Evolutionary conservation across 23 tunicate genomes (phyloP).

Genomic region (Clavelina lepadiformis): DNA sequence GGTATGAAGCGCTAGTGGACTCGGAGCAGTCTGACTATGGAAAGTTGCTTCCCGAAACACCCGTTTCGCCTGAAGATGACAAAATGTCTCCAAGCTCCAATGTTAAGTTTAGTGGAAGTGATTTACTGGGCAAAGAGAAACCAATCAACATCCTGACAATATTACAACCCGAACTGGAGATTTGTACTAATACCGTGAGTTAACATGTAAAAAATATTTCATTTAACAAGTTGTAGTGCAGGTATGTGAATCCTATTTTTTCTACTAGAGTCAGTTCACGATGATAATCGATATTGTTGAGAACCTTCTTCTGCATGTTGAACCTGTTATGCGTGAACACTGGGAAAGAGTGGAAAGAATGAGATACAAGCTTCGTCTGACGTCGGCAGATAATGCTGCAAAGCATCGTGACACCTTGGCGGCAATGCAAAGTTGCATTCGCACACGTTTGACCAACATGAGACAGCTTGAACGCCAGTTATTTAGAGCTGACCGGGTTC

Average conservation of each 20-base stretch:
- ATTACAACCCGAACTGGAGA: slow-evolving; percentile 74
- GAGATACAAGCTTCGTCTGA: slow-evolving; percentile 82
- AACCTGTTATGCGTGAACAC: slow-evolving; percentile 89
- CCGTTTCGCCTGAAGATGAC: slow-evolving; percentile 26
- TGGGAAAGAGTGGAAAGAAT: slow-evolving; percentile 77
- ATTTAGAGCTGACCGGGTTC: slow-evolving; percentile 59
- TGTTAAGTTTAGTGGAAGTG: slow-evolving; percentile 12
- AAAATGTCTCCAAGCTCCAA: background rate
- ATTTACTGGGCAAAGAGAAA: slow-evolving; percentile 55
- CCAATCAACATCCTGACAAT: slow-evolving; percentile 74
- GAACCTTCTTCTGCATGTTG: slow-evolving; percentile 91
- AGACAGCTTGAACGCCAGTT: slow-evolving; percentile 78
- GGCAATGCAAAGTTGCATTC: slow-evolving; percentile 51
- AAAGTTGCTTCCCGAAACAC: slow-evolving; percentile 45
- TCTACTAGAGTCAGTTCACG: slow-evolving; percentile 69
- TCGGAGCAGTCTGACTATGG: slow-evolving; percentile 75
- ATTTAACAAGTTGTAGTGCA: background rate
- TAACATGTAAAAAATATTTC: background rate
- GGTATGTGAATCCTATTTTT: background rate
- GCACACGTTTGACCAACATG: slow-evolving; percentile 62
- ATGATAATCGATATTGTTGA: slow-evolving; percentile 95
- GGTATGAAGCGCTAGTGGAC: slow-evolving; percentile 83
- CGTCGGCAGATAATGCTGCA: slow-evolving; percentile 73
- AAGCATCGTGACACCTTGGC: slow-evolving; percentile 67
- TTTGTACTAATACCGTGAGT: slow-evolving; percentile 85